Evolutionary conservation across 2,113 vertebrate genomes (phyloP), one percentile per base, ranked within the genome.

Genomic region (Vanacampus margaritifer): DNA sequence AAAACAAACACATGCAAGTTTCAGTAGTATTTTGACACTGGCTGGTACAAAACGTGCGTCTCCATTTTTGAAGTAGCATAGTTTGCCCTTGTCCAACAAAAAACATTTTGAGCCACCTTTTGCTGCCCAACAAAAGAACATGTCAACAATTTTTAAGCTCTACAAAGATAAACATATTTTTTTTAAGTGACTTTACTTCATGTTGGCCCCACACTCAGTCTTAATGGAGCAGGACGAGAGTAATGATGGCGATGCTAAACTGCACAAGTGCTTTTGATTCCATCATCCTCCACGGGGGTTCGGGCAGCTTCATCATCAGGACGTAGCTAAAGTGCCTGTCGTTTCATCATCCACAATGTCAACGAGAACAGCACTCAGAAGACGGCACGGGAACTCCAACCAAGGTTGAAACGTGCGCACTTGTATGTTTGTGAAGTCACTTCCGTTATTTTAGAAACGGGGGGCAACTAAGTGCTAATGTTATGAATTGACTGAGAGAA

Each of bases 261-360:
- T 75, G 80, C 87, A 86, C 91, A 79, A 94, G 91, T 86, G 91
- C 92, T 92, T 94, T 94, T 94, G 94, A 93, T 95, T 95, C 93
- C 93, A 94, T 96, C 95, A 87, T 84, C 79, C 57, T 81, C 90
- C 90, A 57, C 39, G 28, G 91, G 94, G 91, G 94, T 93, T 93
- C 89, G 91, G 90, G 86, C 87, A 86, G 89, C 93, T 95, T 94
- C 93, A 95, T 96, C 94, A 94, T 87, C 60, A 92, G 88, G 93
- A 97, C 93, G 95, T 95, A 94, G 93, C 92, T 94, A 94, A 97
- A 98, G 95, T 96, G 95, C 93, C 93, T 95, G 89, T 97, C 94
- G 94, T 95, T 96, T 95, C 93, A 93, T 95, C 93, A 93, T 95
- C 94, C 93, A 91, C 90, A 84, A 93, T 91, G 94, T 95, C 93